Percentiles rank a stretch among this genome's conserved stretches.
Conservation (phyloP, 2,888 invertebrate species). For the Xestia sexstrigata region DNA sequence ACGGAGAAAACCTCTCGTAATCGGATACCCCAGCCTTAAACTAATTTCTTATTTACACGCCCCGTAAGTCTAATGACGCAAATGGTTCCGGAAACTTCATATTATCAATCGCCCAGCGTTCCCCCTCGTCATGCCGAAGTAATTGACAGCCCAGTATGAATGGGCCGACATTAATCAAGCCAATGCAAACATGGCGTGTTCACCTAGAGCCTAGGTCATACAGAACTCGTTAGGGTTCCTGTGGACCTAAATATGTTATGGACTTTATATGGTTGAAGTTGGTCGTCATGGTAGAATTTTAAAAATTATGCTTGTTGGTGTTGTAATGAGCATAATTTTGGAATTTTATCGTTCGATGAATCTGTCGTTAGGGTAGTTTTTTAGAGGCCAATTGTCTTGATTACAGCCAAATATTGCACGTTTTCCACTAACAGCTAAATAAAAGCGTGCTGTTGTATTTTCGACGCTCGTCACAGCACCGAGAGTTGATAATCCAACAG, state of each 20-base stretch:
- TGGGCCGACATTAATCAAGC: constrained; percentile 29
- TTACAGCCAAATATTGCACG: too few species aligned
- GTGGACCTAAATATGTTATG: constrained; percentile 12
- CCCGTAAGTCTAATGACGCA: neutral
- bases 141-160: constrained; percentile 40
- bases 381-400: neutral
- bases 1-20: too few species aligned
- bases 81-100: constrained; percentile 16
- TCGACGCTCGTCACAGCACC: neutral
- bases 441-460: neutral
- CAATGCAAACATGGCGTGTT: constrained; percentile 20
- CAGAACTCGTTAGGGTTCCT: constrained; percentile 15
- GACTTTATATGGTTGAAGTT: constrained; percentile 1
- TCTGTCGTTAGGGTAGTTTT: neutral
- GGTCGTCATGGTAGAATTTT: neutral
- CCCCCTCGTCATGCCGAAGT: neutral
- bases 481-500: neutral
- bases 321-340: neutral
- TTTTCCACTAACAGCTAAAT: neutral
- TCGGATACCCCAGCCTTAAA: too few species aligned
- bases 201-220: constrained; percentile 28
- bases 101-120: neutral
- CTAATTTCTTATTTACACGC: neutral
- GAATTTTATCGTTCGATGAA: neutral
- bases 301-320: neutral